Evolutionary conservation across 2,113 vertebrate species (phyloP).

Genomic region (Actenoides hombroni): DNA sequence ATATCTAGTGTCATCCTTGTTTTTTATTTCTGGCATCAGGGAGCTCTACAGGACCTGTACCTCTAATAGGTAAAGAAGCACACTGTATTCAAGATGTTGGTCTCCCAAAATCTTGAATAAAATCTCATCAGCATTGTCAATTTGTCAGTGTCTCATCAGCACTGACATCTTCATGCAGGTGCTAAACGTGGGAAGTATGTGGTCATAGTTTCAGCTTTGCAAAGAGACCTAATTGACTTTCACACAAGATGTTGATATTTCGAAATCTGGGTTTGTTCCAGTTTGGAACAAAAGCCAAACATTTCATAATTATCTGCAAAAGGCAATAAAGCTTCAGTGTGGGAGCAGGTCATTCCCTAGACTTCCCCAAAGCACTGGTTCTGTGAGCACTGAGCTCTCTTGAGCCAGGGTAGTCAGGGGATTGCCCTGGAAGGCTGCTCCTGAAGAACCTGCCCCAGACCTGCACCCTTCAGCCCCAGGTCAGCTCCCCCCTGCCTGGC

Average conservation of each 20-base stretch:
- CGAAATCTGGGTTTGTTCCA: not conserved
- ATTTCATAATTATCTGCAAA: not conserved
- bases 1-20: not conserved
- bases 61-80: not conserved
- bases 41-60: not conserved
- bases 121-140: not conserved
- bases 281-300: not conserved
- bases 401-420: not conserved
- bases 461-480: not conserved
- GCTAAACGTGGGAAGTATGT: not conserved
- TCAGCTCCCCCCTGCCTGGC: not conserved
- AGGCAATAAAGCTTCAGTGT: not conserved
- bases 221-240: not conserved
- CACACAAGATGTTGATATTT: constrained; percentile 7
- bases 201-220: constrained; percentile 22
- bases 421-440: not conserved
- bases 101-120: not conserved
- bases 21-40: not conserved
- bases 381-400: not conserved
- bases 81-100: not conserved
- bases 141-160: not conserved
- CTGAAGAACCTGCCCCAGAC: not conserved
- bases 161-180: not conserved
- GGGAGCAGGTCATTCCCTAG: not conserved
- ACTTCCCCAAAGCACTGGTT: not conserved